phyloP scores from a whole-genome alignment of 2,797 vertebrate species.

The Esox masquinongy region DNA sequence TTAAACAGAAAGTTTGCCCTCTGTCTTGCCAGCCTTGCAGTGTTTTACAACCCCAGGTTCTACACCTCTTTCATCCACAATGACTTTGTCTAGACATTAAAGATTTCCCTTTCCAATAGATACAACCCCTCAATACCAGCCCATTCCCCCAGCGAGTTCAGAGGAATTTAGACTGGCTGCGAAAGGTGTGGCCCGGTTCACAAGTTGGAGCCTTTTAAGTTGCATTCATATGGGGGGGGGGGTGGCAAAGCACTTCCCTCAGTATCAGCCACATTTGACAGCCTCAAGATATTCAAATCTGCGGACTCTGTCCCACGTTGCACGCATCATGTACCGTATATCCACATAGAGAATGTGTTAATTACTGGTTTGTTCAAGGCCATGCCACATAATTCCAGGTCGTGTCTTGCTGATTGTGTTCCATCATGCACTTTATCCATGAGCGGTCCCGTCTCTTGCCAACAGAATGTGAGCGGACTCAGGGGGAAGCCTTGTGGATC shows the following conservation, averaged over 20 bases:
- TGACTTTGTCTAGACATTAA: too few relatives aligned
- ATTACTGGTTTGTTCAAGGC: too few relatives aligned
- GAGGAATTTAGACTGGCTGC: background rate
- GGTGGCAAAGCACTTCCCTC: background rate
- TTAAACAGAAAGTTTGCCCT: background rate
- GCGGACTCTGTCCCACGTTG: background rate
- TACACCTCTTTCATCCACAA: too few relatives aligned
- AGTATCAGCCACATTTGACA: background rate
- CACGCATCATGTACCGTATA: background rate
- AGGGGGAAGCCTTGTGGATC: conserved; percentile 24
- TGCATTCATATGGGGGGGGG: background rate
- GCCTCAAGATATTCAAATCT: background rate
- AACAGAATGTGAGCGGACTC: background rate
- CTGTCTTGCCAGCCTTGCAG: background rate
- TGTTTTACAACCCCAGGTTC: background rate
- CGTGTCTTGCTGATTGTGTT: background rate
- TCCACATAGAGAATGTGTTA: too few relatives aligned
- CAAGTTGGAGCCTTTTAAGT: background rate
- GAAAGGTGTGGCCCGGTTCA: background rate
- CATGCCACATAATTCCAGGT: too few relatives aligned
- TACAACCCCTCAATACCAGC: background rate
- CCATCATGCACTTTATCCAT: background rate
- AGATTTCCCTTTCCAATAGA: too few relatives aligned
- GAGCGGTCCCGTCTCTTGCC: background rate
- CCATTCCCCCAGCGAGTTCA: background rate